These are phyloP conservation scores for Belgica antarctica DNA, from an alignment of 2,888 invertebrate species.

Conservation along the genomic window DNA sequence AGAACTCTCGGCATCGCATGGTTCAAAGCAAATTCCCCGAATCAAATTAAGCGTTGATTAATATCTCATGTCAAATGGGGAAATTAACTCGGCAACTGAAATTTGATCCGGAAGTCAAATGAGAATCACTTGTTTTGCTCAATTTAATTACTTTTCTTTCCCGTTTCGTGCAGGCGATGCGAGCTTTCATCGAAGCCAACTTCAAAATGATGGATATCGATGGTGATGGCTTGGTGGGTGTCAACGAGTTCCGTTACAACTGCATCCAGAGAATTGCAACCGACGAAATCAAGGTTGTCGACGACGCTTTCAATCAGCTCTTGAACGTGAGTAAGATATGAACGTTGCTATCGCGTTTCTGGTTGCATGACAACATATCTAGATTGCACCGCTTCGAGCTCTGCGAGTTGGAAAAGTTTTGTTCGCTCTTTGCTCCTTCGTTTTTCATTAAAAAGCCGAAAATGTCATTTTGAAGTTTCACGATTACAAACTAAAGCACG, in stretches of 20 bases:
- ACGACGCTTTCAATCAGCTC: conserved; percentile 73
- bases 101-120: not conserved
- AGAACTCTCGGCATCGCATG: too few species aligned
- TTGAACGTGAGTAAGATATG: conserved; percentile 64
- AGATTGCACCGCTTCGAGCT: too few species aligned
- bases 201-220: conserved; percentile 79
- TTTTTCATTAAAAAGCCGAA: too few species aligned
- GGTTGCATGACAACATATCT: too few species aligned
- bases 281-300: conserved; percentile 71
- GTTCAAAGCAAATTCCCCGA: not conserved
- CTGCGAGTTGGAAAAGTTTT: conserved; percentile 4
- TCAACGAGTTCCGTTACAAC: conserved; percentile 80
- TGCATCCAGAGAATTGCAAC: conserved; percentile 77
- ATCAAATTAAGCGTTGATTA: conserved; percentile 21
- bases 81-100: not conserved
- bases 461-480: not conserved
- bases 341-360: not conserved
- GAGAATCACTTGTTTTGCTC: not conserved
- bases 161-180: conserved; percentile 74
- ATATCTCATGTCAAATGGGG: conserved; percentile 14
- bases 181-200: conserved; percentile 80
- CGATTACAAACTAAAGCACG: too few species aligned
- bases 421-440: not conserved
- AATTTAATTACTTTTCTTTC: too few species aligned
- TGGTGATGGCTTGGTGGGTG: conserved; percentile 73